phyloP scores from a whole-genome alignment of 1,140 invertebrate genomes.

The Bombus huntii region DNA sequence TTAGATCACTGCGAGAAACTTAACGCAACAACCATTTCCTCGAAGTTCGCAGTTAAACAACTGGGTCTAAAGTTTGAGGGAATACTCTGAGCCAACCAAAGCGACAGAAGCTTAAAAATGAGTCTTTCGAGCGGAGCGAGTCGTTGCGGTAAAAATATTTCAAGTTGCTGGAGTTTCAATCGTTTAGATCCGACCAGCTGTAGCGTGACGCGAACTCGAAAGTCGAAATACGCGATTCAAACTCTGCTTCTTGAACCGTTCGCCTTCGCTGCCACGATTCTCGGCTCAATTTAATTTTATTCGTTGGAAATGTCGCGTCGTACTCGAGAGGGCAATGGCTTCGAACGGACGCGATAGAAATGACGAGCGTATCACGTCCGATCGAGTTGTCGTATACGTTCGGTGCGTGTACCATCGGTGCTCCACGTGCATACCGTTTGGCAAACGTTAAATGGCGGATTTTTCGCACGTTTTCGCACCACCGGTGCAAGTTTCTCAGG shows the following conservation, averaged over 20 bases:
- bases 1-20: too few relatives aligned
- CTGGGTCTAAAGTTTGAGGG: too few relatives aligned
- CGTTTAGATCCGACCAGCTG: too few relatives aligned
- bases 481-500: background rate
- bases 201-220: too few relatives aligned
- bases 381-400: background rate
- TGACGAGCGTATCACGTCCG: background rate
- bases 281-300: background rate
- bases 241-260: background rate
- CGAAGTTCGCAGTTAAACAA: too few relatives aligned
- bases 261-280: background rate
- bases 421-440: background rate
- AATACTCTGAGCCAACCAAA: too few relatives aligned
- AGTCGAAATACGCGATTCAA: too few relatives aligned
- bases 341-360: background rate
- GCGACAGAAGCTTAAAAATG: too few relatives aligned
- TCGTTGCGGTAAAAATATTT: too few relatives aligned
- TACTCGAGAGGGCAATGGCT: background rate
- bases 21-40: too few relatives aligned
- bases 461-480: background rate
- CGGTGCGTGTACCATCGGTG: background rate
- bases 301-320: background rate
- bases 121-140: too few relatives aligned
- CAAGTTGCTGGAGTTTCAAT: too few relatives aligned
- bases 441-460: background rate